These are phyloP conservation scores for Pycnonotus jocosus DNA, from an alignment of 2,113 vertebrate genomes.

Conservation along the genomic window DNA sequence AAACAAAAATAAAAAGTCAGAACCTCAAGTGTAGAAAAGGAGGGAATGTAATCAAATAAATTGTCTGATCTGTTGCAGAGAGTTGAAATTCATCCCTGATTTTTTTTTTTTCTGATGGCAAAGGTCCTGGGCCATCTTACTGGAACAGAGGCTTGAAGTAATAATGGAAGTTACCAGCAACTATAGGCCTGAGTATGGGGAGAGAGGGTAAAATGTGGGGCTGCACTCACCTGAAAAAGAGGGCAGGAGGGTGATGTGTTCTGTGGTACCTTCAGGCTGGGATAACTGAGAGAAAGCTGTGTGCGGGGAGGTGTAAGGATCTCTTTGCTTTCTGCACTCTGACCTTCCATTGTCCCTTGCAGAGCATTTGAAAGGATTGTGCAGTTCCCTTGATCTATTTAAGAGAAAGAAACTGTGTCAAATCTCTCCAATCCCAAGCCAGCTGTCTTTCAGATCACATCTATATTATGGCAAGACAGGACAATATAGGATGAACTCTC, in stretches of 20 bases:
- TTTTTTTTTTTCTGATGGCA: neutral
- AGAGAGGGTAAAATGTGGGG: neutral
- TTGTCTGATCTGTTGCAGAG: neutral
- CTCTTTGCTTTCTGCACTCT: constrained; percentile 25
- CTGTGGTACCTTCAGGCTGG: neutral
- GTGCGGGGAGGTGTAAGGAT: neutral
- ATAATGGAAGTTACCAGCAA: neutral
- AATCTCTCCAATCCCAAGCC: constrained; percentile 25
- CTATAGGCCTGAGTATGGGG: neutral
- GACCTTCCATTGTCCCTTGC: constrained; percentile 44
- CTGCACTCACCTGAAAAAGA: constrained; percentile 10
- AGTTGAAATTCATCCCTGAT: neutral
- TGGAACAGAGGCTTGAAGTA: neutral
- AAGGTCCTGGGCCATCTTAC: neutral
- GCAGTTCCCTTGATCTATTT: constrained; percentile 54
- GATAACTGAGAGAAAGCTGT: neutral
- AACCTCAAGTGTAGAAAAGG: neutral
- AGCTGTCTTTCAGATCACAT: constrained; percentile 40
- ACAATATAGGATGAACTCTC: neutral
- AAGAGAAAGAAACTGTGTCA: constrained; percentile 57
- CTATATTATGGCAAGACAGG: neutral
- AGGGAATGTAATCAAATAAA: neutral
- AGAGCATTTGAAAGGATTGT: constrained; percentile 16
- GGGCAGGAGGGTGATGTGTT: neutral
- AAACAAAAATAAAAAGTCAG: neutral